Evolutionary conservation across 23 tunicate genomes (phyloP), one percentile per base, ranked within the genome.

Genomic region (Ascidia mentula): DNA sequence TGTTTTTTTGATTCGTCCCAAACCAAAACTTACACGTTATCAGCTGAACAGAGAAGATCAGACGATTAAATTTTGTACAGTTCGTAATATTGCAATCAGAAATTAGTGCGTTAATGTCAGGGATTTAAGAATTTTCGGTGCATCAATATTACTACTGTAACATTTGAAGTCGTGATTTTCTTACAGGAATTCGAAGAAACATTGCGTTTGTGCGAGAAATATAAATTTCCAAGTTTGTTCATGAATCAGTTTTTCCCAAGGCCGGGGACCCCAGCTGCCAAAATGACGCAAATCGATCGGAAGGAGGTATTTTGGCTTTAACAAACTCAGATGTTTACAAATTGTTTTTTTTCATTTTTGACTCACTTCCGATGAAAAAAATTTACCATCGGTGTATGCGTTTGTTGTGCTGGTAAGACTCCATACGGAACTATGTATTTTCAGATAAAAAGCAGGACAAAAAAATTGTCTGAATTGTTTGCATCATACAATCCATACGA

Each of bases 191-290:
- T 96, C 70, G 90, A 96, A 61, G 97, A 91, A 28, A 96, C 99
- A 22, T 46, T 96, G 94, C 31, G 69, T 0, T 78, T 96, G 35
- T 87, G 94, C 38, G 84, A 74, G 4, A 91, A 91, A 73, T 96
- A 96, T 60, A 81, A 91, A 72, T 96, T 96, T 69, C 95, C 99
- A 5, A 85, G 91, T 74, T 60, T 96, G 65, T 96, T 96, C 60
- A 96, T 96, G 74, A 96, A 96, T 73, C 99, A 96, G 82, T 96
- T 96, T 65, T 96, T 91, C 46, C 92, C 99, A 22, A 76, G 99
- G 33, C 97, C 99, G 6, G 99, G 99, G 39, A 96, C 99, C 32
- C 99, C 99, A 26, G 99, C 99, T 20, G 97, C 97, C 20, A 80
- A 79, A 73, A 87, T 91, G 99, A 87, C 87, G 24, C 99, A 96